phyloP scores from a whole-genome alignment of 2,888 invertebrate species.

The Lasioglossum morio region DNA sequence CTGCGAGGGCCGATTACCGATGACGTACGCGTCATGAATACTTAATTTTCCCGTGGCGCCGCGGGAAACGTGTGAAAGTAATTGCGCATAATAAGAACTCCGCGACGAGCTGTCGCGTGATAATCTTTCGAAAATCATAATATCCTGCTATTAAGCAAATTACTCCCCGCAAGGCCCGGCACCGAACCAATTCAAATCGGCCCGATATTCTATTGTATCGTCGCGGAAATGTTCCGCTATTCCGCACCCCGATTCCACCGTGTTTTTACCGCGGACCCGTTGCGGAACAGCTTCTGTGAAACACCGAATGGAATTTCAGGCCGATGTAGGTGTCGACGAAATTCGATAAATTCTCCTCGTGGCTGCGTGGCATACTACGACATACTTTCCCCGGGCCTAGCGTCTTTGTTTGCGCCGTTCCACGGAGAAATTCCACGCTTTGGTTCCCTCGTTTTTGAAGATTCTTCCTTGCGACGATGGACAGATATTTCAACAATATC shows the following conservation, averaged over 20 bases:
- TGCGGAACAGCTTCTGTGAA: constrained; percentile 14
- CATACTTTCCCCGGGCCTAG: constrained; percentile 12
- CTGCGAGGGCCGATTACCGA: constrained; percentile 45
- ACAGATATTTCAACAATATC: not conserved
- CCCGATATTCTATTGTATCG: not conserved
- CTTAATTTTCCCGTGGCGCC: constrained; percentile 38
- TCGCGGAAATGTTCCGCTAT: constrained; percentile 5
- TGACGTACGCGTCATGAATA: constrained; percentile 61
- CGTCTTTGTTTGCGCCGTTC: constrained; percentile 12
- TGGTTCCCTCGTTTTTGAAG: not conserved
- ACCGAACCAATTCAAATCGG: not conserved
- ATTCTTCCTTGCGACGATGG: not conserved
- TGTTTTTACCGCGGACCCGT: not conserved
- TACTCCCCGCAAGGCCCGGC: not conserved
- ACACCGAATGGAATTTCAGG: constrained; percentile 18
- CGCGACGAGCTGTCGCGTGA: constrained; percentile 41
- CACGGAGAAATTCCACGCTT: constrained; percentile 4
- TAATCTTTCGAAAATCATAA: constrained; percentile 55
- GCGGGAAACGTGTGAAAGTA: constrained; percentile 46
- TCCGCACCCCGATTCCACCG: not conserved
- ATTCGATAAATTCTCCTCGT: constrained; percentile 17
- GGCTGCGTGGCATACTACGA: constrained; percentile 15
- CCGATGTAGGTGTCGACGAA: not conserved
- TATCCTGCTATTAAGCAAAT: constrained; percentile 51
- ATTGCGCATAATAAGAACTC: constrained; percentile 54